These are phyloP conservation scores for Cyaniris semiargus DNA, from an alignment of 2,888 invertebrate genomes.

Conservation along the genomic window DNA sequence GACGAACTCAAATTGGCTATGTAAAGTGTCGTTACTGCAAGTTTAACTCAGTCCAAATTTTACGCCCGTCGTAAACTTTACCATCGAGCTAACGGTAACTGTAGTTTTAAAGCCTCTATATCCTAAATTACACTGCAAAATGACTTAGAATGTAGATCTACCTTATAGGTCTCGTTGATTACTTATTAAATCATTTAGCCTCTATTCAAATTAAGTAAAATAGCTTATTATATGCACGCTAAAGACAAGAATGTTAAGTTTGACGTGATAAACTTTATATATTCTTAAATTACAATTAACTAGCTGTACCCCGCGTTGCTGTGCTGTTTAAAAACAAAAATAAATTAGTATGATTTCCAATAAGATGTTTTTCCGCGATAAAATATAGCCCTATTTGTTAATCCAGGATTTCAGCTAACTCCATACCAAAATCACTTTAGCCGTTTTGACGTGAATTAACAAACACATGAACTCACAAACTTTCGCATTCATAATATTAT, in stretches of 20 bases:
- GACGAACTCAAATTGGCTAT: neutral
- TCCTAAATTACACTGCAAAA: neutral
- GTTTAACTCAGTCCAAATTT: conserved; percentile 19
- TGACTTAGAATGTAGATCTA: neutral
- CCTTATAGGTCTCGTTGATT: neutral
- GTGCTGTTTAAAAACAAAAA: too few species aligned
- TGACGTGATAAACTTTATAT: neutral
- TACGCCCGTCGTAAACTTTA: conserved; percentile 10
- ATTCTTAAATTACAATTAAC: too few species aligned
- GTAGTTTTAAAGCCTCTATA: conserved; percentile 9
- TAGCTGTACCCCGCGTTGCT: too few species aligned
- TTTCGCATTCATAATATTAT: too few species aligned
- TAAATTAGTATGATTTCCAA: too few species aligned
- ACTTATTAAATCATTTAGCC: neutral
- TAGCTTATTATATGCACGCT: neutral
- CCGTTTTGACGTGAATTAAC: too few species aligned
- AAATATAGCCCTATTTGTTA: too few species aligned
- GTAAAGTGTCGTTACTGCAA: conserved; percentile 13
- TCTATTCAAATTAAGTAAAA: conserved; percentile 4
- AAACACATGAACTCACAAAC: too few species aligned
- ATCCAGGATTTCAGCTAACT: too few species aligned
- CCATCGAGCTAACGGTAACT: neutral
- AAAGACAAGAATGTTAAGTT: neutral
- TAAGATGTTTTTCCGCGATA: neutral
- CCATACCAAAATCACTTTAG: too few species aligned